Evolutionary conservation across 1,140 invertebrate species (phyloP).

Genomic region (Lineus longissimus): DNA sequence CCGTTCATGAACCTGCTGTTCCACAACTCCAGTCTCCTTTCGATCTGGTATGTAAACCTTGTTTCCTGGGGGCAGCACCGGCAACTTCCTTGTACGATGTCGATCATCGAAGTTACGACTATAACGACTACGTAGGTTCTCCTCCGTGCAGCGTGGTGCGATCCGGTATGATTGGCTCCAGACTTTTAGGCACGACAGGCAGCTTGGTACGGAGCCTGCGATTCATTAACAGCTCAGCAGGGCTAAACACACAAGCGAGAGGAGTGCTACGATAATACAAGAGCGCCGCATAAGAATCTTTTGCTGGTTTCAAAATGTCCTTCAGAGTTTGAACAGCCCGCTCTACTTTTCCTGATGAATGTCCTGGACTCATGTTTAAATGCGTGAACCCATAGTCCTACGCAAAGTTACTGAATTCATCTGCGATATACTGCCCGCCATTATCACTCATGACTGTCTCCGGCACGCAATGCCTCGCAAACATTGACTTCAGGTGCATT

Average conservation of each 20-base stretch:
- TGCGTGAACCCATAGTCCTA: neutral
- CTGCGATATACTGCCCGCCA: neutral
- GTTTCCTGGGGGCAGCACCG: too few relatives aligned
- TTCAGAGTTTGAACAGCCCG: neutral
- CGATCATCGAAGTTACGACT: too few relatives aligned
- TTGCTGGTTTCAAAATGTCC: neutral
- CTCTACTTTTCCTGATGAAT: neutral
- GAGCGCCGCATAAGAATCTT: neutral
- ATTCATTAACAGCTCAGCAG: neutral
- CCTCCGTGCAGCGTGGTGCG: too few relatives aligned
- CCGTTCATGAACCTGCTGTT: too few relatives aligned
- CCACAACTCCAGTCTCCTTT: too few relatives aligned
- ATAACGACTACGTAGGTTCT: too few relatives aligned
- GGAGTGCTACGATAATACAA: constrained; percentile 16
- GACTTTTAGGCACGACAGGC: neutral
- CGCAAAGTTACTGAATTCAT: neutral
- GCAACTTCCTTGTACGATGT: too few relatives aligned
- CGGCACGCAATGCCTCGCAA: neutral
- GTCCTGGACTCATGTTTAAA: neutral
- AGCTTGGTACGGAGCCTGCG: neutral
- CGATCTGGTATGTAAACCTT: too few relatives aligned
- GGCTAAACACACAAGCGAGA: constrained; percentile 5
- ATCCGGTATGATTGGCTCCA: neutral
- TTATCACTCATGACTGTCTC: neutral
- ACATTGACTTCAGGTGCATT: neutral